Conservation (phyloP, 2,888 invertebrate species). For the Yponomeuta sedellus region DNA sequence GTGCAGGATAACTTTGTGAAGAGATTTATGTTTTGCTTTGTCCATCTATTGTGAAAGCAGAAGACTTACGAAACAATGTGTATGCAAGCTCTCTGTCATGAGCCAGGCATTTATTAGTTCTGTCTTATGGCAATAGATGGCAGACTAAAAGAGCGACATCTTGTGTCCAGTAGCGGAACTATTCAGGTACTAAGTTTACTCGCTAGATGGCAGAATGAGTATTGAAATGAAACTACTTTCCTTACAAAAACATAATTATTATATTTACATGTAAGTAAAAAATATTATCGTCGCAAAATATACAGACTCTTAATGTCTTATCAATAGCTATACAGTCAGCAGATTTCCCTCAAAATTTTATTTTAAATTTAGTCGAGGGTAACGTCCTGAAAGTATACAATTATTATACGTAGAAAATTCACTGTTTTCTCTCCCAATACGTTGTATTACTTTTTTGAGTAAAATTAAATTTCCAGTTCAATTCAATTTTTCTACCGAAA, state of each 20-base stretch:
- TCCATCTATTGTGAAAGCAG: neutral
- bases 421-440: neutral
- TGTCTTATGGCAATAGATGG: neutral
- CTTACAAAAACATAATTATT: neutral
- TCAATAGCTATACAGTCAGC: constrained; percentile 57
- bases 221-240: neutral
- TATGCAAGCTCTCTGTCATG: too few species aligned
- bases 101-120: neutral
- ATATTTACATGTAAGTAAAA: constrained; percentile 3
- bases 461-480: too few species aligned
- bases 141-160: neutral
- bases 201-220: neutral
- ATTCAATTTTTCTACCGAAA: too few species aligned
- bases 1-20: too few species aligned
- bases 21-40: too few species aligned
- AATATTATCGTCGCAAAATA: neutral
- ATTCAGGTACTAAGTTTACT: neutral
- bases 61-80: neutral
- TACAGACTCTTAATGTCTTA: neutral
- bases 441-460: neutral
- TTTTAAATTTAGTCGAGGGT: constrained; percentile 46
- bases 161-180: neutral
- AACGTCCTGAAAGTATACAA: constrained; percentile 69
- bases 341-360: constrained; percentile 61
- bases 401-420: neutral